Base-by-base conservation (phyloP, 1,140 invertebrate species). In the Diabrotica virgifera region DNA sequence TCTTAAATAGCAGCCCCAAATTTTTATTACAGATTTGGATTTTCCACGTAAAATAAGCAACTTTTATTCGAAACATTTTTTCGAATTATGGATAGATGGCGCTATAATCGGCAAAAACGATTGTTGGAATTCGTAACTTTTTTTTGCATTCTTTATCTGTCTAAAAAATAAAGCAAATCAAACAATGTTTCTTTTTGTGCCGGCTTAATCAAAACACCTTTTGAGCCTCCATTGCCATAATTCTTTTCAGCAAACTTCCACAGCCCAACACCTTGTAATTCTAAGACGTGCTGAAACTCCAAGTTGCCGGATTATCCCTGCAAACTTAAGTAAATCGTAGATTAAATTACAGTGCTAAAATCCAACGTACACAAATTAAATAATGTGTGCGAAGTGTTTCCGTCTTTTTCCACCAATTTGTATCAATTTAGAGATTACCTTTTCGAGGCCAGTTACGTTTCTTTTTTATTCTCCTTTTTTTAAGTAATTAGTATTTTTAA, bases 361-460 rank as follows among this genome's bases (percentile, higher is more conserved):
- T 46, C n/a, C 8, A 46, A n/a, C 40, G 40, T 46, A 46, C 40
- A 46, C 40, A 46, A 46, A 46, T 46, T 46, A 46, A 46, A 46
- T 46, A 46, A 46, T 46, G 40, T 8, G 40, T 46, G n/a, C 40
- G n/a, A 46, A 46, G n/a, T 46, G 8, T 8, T 46, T 46, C n/a
- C 40, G 5, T n/a, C n/a, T 46, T 6, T 46, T 46, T 46, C 40
- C 40, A n/a, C 40, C 40, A 46, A 46, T 46, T 46, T n/a, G 8
- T 46, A 10, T 46, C 40, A 46, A 46, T 46, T 46, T 46, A 5
- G 8, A 46, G n/a, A 46, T 46, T 46, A 46, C 40, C 40, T 46
- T 46, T 46, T 46, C 11, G 40, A 46, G 40, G 40, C 11, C 40
- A 46, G 5, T 46, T 10, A 46, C 40, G 4, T 24, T 24, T 4